Base-by-base conservation (phyloP, 1,140 invertebrate species). In the Magallana gigas region DNA sequence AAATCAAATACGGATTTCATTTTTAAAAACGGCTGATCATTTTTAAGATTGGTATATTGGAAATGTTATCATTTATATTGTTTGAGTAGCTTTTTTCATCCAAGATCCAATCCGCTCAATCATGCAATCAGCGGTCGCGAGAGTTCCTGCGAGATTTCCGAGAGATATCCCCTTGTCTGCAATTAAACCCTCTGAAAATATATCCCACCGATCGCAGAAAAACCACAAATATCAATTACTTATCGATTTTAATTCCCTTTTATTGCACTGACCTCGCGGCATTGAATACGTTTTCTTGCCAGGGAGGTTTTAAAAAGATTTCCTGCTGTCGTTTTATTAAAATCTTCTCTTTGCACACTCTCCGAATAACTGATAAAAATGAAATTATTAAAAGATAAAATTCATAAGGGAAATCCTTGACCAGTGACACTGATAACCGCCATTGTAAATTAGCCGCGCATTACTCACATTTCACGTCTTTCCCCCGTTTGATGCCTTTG, bases 301-400 rank as follows among this genome's bases (percentile, higher is more conserved):
- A 29, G 68, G 18, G 29, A 29, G 68, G 68, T 76, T 76, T 76
- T 76, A 76, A 76, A 76, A 76, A 76, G 68, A 76, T 76, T 76
- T 36, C 68, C 68, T 12, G 36, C 68, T 76, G 68, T 76, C 68
- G 23, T 76, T 76, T 76, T 76, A 76, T 76, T 76, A 76, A 71
- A 76, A 76, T 76, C 23, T 76, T 76, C 68, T 76, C 68, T 76
- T 76, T 76, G 23, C 68, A 76, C 68, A 76, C 68, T 23, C 68
- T 76, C 68, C 11, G 68, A 76, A 76, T 76, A 11, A 76, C 68
- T 76, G 68, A 76, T 76, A 76, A 76, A 76, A 76, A 76, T 76
- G 68, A 76, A 76, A 76, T 76, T 76, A 76, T 76, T 12, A 62
- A 76, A 76, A 76, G 68, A 76, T 76, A 76, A 76, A 76, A 76